phyloP scores from a whole-genome alignment of 2,888 invertebrate genomes.

The Ctenicera cuprea region DNA sequence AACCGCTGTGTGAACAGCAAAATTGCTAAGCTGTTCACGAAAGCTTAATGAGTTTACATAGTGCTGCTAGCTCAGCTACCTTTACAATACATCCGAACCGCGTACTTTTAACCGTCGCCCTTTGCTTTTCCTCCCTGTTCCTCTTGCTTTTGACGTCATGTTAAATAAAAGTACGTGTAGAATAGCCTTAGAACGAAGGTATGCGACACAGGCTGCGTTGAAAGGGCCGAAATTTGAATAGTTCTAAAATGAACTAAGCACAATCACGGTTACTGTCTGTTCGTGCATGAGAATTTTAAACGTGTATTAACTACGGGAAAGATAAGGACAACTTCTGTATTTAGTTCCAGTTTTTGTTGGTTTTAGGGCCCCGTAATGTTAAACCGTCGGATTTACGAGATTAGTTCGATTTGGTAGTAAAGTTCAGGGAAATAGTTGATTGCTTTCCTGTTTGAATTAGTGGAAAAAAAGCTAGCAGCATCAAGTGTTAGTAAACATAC shows the following conservation, averaged over 20 bases:
- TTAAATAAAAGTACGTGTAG: slow-evolving; percentile 52
- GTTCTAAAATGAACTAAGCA: slow-evolving; percentile 51
- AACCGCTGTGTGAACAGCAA: slow-evolving; percentile 47
- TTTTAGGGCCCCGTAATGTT: slow-evolving; percentile 50
- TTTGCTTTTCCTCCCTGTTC: slow-evolving; percentile 45
- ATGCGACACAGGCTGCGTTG: slow-evolving; percentile 44
- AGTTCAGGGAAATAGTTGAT: slow-evolving; percentile 35
- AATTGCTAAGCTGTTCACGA: slow-evolving; percentile 50
- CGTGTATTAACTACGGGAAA: slow-evolving; percentile 65
- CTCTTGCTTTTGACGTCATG: slow-evolving; percentile 48
- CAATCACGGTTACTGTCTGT: slow-evolving; percentile 63
- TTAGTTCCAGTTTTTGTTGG: slow-evolving; percentile 62
- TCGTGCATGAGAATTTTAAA: slow-evolving; percentile 68
- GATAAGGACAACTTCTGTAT: slow-evolving; percentile 63
- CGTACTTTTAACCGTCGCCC: slow-evolving; percentile 48
- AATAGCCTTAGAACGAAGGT: slow-evolving; percentile 46
- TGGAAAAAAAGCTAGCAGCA: not conserved
- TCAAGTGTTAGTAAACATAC: no score
- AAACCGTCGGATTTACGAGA: slow-evolving; percentile 47
- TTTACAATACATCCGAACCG: slow-evolving; percentile 44
- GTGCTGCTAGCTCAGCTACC: slow-evolving; percentile 48
- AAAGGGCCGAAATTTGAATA: slow-evolving; percentile 51
- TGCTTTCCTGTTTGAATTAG: slow-evolving; percentile 26
- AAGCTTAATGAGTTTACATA: slow-evolving; percentile 52
- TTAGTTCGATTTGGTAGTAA: slow-evolving; percentile 48